These are phyloP conservation scores for Azemiops feae DNA, from an alignment of 2,113 vertebrate genomes.

Conservation along the genomic window DNA sequence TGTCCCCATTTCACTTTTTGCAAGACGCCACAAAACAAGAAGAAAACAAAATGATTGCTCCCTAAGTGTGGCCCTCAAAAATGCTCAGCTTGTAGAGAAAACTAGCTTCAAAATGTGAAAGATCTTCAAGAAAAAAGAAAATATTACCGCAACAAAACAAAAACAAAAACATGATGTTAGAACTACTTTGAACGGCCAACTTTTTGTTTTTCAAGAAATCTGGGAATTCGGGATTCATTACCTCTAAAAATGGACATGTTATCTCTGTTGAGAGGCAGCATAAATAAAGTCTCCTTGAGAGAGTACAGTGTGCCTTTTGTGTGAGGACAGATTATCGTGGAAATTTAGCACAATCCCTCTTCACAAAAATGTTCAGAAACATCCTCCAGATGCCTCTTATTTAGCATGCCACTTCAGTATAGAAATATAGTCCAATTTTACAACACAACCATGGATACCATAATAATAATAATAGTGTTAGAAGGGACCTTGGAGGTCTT, in stretches of 20 bases:
- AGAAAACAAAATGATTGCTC: too few species aligned
- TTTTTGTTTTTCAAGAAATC: neutral
- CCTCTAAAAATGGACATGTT: neutral
- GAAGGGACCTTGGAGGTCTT: too few species aligned
- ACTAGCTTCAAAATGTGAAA: neutral
- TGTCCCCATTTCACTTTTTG: neutral
- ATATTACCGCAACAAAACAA: neutral
- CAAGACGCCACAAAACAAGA: neutral
- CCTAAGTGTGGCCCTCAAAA: too few species aligned
- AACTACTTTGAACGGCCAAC: too few species aligned
- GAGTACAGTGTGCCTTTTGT: neutral
- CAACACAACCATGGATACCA: neutral
- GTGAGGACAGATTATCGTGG: neutral
- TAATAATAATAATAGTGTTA: too few species aligned
- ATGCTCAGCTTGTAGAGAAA: neutral
- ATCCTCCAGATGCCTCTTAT: neutral
- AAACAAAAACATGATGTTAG: neutral
- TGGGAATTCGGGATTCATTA: neutral
- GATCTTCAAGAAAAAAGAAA: neutral
- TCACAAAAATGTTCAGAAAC: neutral
- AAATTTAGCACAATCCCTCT: neutral
- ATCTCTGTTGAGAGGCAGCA: neutral
- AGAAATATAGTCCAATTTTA: neutral
- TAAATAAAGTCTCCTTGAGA: neutral
- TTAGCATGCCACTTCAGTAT: neutral